Evolutionary conservation across 2,797 vertebrate genomes (phyloP).

Genomic region (Champsocephalus esox): DNA sequence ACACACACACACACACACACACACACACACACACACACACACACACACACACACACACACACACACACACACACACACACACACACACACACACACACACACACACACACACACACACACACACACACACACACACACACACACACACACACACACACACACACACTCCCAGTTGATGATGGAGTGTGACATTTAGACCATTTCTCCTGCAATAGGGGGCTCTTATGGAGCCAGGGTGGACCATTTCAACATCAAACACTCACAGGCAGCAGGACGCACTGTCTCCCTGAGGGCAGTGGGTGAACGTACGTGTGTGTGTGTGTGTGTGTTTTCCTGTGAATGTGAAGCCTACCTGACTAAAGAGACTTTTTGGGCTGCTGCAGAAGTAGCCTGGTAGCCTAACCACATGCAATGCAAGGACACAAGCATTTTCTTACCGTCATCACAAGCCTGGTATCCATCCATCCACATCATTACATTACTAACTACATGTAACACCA

Average conservation of each 20-base stretch:
- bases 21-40: no score
- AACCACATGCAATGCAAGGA: constrained; percentile 4
- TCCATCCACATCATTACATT: constrained; percentile 13
- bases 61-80: no score
- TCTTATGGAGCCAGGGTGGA: constrained; percentile 65
- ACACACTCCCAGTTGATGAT: constrained; percentile 37
- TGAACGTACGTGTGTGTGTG: constrained; percentile 19
- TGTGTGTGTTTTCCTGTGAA: constrained; percentile 5
- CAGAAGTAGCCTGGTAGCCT: constrained; percentile 31
- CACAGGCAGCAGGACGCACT: constrained; percentile 56
- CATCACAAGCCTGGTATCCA: constrained; percentile 17
- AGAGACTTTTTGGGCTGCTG: constrained; percentile 19
- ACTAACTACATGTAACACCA: constrained; percentile 11
- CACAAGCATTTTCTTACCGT: constrained; percentile 19
- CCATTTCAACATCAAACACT: constrained; percentile 75
- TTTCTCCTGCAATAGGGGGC: constrained; percentile 56
- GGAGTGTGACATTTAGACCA: constrained; percentile 76
- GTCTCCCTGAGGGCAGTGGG: constrained; percentile 49
- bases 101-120: neutral
- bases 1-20: no score
- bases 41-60: no score
- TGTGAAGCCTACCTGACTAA: constrained; percentile 40
- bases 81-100: neutral
- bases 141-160: constrained; percentile 2
- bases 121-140: constrained; percentile 4